phyloP scores from a whole-genome alignment of 2,797 vertebrate genomes.

The Platyrinchus mystaceus region DNA sequence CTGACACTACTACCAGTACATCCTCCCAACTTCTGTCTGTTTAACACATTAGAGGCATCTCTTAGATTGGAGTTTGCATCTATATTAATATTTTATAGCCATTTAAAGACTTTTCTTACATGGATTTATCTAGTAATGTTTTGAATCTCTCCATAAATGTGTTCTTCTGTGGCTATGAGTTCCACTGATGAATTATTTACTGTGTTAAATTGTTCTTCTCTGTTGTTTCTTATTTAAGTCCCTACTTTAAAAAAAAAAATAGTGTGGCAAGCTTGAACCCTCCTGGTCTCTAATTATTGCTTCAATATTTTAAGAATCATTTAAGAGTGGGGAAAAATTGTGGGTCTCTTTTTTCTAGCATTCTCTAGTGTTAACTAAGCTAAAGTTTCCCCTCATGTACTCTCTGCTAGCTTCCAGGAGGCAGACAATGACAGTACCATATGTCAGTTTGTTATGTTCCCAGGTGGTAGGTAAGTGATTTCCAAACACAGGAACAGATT shows the following conservation, averaged over 20 bases:
- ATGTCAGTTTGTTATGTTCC: slow-evolving; percentile 15
- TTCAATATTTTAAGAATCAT: neutral
- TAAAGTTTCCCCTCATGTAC: neutral
- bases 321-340: neutral
- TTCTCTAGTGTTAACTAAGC: neutral
- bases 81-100: neutral
- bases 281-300: neutral
- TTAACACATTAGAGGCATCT: neutral
- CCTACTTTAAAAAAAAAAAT: neutral
- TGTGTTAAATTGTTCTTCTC: neutral
- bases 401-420: neutral
- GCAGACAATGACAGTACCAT: slow-evolving; percentile 14
- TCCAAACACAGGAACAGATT: slow-evolving; percentile 35
- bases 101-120: neutral
- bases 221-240: neutral
- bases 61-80: neutral
- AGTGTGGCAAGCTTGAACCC: neutral
- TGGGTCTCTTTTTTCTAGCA: neutral
- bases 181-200: neutral
- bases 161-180: neutral
- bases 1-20: neutral
- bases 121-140: neutral
- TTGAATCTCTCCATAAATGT: neutral
- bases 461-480: slow-evolving; percentile 24
- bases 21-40: neutral